Base-by-base conservation (phyloP, 2,888 invertebrate species). In the Acleris literana region DNA sequence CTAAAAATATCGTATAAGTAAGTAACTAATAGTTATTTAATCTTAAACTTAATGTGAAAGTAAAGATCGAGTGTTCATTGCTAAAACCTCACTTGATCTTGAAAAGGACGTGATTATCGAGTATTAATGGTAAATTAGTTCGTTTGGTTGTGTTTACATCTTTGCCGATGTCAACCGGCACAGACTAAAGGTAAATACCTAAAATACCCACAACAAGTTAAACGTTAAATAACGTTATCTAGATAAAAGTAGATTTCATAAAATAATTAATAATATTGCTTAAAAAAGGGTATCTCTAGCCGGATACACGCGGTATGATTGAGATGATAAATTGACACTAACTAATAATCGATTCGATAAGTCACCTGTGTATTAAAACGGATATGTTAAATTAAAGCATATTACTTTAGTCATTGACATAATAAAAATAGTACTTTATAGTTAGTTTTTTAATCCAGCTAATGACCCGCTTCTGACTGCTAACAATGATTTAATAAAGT, bases 331-430 rank as follows among this genome's bases (percentile, higher is more conserved):
- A 20, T 22, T n/a, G 6, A 46, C n/a, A n/a, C 39, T 39, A 39
- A 39, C 58, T 54, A 64, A 64, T 48, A 46, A 55, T 49, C 55
- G 29, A 60, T 49, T 56, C n/a, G 54, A 61, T 60, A 29, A 60
- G 55, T 55, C 55, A 20, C 18, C 13, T 51, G 43, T 51, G 29
- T 11, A 7, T 55, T 55, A 65, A 65, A 61, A 33, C 60, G 60
- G 60, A 65, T 56, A 65, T 56, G 65, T 65, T 56, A 60, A 61
- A 29, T 61, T 61, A 60, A 65, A 65, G 65, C 60, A 46, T 51
- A 51, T 53, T 29, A 54, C 48, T 60, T 65, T 18, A 49, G 43
- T 64, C 49, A 64, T 55, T 43, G 22, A 25, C 58, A 51, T 25
- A 49, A 48, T 48, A 59, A 59, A 53, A 59, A 39, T 5, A 20